A percentile compares a stretch with the other conserved stretches of the same genome.
phyloP scores from a whole-genome alignment of 2,888 invertebrate genomes.

The Tipula lateralis region DNA sequence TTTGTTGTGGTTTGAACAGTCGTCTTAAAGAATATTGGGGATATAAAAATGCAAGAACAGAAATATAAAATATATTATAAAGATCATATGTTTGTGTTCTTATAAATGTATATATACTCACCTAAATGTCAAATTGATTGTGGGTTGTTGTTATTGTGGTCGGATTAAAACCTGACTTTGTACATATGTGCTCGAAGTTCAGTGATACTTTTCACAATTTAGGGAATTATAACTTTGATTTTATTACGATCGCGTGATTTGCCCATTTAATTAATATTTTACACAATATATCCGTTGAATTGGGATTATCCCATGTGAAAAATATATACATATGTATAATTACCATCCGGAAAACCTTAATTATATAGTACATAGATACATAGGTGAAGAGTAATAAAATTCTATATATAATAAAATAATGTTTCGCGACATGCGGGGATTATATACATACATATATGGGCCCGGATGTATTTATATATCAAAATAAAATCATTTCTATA shows the following conservation, averaged over 20 bases:
- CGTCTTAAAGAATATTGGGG: not conserved
- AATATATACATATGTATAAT: not conserved
- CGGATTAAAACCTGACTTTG: not conserved
- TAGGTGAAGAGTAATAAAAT: not conserved
- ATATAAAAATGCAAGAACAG: not conserved
- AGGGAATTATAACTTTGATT: not conserved
- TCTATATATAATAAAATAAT: not conserved
- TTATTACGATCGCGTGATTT: not conserved
- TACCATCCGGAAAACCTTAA: not conserved
- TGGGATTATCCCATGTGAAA: not conserved
- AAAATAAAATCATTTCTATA: not conserved
- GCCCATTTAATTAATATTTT: not conserved
- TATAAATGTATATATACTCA: not conserved
- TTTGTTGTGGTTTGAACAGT: not conserved
- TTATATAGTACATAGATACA: not conserved
- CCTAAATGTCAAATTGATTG: slow-evolving; percentile 1
- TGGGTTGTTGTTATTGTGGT: slow-evolving; percentile 11
- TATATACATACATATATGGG: not conserved
- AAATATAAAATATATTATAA: not conserved
- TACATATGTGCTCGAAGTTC: not conserved
- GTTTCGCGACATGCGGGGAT: not conserved
- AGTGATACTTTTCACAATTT: not conserved
- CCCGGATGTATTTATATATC: not conserved
- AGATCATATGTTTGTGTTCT: not conserved
- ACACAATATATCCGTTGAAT: not conserved